These are phyloP conservation scores for pig (Sus scrofa) DNA, from an alignment of 2,113 vertebrate genomes.

Conservation along the genomic window DNA sequence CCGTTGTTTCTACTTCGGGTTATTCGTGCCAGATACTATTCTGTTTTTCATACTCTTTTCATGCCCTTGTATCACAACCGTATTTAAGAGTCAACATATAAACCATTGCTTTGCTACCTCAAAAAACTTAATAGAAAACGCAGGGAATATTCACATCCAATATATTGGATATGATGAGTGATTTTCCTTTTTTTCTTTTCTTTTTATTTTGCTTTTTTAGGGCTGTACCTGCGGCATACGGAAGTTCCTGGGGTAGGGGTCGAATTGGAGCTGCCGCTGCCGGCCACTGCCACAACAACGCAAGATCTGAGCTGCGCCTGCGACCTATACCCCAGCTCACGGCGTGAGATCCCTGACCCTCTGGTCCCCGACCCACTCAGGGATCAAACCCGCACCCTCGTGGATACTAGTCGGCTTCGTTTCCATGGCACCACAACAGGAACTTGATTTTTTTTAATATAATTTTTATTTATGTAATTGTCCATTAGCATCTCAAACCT, in stretches of 20 bases:
- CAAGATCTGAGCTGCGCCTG: too few species aligned
- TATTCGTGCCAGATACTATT: neutral
- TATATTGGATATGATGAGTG: neutral
- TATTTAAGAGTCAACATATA: neutral
- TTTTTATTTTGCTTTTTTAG: too few species aligned
- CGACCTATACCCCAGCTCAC: too few species aligned
- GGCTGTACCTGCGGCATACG: too few species aligned
- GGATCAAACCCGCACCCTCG: too few species aligned
- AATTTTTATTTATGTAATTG: conserved; percentile 9
- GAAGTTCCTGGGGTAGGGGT: too few species aligned
- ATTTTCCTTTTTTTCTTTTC: neutral
- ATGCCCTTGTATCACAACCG: neutral
- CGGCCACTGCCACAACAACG: too few species aligned
- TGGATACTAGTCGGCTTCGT: too few species aligned
- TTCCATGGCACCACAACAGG: too few species aligned
- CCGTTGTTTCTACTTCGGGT: conserved; percentile 17
- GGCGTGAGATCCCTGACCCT: too few species aligned
- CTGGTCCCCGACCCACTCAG: too few species aligned
- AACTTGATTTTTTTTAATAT: neutral
- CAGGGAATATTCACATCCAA: neutral
- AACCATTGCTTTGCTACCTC: neutral
- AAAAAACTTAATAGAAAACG: conserved; percentile 3
- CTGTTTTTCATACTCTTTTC: neutral
- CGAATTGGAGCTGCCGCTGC: too few species aligned
- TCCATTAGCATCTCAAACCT: neutral